These are phyloP conservation scores for Netelia fuscicornis DNA, from an alignment of 2,888 invertebrate species.

Conservation along the genomic window DNA sequence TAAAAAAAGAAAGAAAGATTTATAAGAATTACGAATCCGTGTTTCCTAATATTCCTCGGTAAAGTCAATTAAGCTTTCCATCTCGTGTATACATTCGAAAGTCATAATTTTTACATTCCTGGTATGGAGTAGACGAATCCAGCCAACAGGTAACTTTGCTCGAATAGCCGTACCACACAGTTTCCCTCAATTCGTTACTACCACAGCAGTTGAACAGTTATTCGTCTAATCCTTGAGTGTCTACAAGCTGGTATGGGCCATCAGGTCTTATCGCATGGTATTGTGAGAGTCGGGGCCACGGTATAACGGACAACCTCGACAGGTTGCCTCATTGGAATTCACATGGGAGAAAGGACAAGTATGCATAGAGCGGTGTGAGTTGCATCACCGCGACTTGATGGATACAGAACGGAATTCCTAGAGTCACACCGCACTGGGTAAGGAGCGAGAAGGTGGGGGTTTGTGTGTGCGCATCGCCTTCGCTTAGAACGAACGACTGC, in stretches of 20 bases:
- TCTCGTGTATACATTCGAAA: background rate
- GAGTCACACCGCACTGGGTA: background rate
- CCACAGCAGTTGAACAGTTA: constrained; percentile 13
- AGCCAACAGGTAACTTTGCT: constrained; percentile 20
- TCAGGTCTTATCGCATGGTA: constrained; percentile 46
- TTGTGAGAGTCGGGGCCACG: constrained; percentile 23
- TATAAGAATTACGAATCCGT: no score
- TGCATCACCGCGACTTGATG: constrained; percentile 51
- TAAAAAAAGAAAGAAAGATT: no score
- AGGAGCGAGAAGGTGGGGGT: constrained; percentile 1
- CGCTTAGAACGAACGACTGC: constrained; percentile 50
- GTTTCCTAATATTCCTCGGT: background rate
- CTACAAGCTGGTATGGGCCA: constrained; percentile 31
- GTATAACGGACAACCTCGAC: constrained; percentile 50
- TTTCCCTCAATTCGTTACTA: constrained; percentile 29
- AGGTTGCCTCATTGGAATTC: constrained; percentile 66
- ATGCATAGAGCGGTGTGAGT: constrained; percentile 18
- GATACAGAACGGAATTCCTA: constrained; percentile 57
- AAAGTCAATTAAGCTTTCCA: background rate
- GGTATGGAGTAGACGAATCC: background rate
- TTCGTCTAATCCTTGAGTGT: constrained; percentile 42
- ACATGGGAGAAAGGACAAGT: constrained; percentile 49
- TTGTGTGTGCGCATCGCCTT: constrained; percentile 28
- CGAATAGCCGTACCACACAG: background rate
- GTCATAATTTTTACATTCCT: background rate